phyloP scores from a whole-genome alignment of 2,888 invertebrate genomes.

The Nezara viridula region DNA sequence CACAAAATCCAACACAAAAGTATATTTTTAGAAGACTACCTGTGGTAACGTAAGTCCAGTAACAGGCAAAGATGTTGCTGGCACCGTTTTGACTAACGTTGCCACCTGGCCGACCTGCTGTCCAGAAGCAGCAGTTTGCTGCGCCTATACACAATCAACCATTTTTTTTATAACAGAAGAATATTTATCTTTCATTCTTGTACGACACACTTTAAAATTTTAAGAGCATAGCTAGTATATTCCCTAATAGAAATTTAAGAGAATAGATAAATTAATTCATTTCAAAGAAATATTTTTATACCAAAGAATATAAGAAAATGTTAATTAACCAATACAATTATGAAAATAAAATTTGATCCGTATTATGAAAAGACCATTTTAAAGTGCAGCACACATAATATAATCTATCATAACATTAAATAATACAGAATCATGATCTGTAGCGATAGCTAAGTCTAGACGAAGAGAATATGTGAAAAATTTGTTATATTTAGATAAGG shows the following conservation, averaged over 20 bases:
- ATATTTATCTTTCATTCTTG: background rate
- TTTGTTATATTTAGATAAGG: no score
- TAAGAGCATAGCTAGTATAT: background rate
- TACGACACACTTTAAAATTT: background rate
- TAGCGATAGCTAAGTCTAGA: background rate
- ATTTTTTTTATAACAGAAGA: background rate
- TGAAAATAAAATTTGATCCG: background rate
- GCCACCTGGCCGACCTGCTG: constrained; percentile 71
- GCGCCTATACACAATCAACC: constrained; percentile 62
- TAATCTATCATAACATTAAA: background rate
- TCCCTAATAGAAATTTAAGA: background rate
- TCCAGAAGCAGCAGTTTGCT: constrained; percentile 67
- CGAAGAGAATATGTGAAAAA: background rate
- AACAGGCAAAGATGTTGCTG: constrained; percentile 70
- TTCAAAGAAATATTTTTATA: background rate
- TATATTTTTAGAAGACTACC: constrained; percentile 65
- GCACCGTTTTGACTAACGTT: constrained; percentile 76
- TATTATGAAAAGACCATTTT: background rate
- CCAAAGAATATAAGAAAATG: background rate
- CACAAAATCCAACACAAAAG: constrained; percentile 25
- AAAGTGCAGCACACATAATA: background rate
- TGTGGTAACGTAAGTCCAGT: constrained; percentile 70
- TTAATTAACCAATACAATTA: background rate
- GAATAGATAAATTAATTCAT: background rate
- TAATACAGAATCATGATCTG: background rate